phyloP scores from a whole-genome alignment of 2,888 invertebrate genomes.

The Watsonalla cultraria region DNA sequence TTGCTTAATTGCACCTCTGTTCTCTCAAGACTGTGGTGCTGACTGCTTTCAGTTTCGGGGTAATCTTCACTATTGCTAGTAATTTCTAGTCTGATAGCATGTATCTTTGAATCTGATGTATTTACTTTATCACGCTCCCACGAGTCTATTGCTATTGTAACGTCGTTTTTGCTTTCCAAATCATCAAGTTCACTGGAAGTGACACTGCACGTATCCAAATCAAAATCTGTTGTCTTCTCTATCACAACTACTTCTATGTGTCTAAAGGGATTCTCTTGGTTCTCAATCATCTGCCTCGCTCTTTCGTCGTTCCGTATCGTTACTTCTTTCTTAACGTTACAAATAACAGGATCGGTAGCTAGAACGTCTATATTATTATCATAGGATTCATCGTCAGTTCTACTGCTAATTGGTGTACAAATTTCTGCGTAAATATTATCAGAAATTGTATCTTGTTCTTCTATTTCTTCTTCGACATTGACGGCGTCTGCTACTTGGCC shows the following conservation, averaged over 20 bases:
- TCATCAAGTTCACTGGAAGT: conserved; percentile 67
- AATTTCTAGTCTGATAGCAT: conserved; percentile 73
- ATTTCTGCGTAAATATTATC: conserved; percentile 87
- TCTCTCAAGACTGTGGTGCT: conserved; percentile 48
- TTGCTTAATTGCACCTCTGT: conserved; percentile 61
- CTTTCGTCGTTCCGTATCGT: conserved; percentile 67
- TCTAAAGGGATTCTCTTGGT: conserved; percentile 68
- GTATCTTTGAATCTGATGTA: conserved; percentile 57
- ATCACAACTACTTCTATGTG: conserved; percentile 76
- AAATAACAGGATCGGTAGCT: conserved; percentile 70
- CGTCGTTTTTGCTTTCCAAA: conserved; percentile 62
- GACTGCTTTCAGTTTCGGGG: conserved; percentile 37
- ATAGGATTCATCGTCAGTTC: conserved; percentile 62
- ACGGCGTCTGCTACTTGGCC: conserved; percentile 85
- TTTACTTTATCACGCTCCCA: conserved; percentile 65
- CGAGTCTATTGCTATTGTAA: conserved; percentile 65
- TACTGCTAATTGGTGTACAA: conserved; percentile 67
- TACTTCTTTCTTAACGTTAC: conserved; percentile 73
- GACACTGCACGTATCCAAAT: conserved; percentile 66
- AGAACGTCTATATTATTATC: conserved; percentile 65
- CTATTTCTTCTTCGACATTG: conserved; percentile 60
- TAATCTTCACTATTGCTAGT: conserved; percentile 71
- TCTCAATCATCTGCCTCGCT: conserved; percentile 67
- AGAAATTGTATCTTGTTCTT: conserved; percentile 62
- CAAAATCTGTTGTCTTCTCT: conserved; percentile 71